phyloP scores from a whole-genome alignment of 1,140 invertebrate species.

The Camponotus floridanus region DNA sequence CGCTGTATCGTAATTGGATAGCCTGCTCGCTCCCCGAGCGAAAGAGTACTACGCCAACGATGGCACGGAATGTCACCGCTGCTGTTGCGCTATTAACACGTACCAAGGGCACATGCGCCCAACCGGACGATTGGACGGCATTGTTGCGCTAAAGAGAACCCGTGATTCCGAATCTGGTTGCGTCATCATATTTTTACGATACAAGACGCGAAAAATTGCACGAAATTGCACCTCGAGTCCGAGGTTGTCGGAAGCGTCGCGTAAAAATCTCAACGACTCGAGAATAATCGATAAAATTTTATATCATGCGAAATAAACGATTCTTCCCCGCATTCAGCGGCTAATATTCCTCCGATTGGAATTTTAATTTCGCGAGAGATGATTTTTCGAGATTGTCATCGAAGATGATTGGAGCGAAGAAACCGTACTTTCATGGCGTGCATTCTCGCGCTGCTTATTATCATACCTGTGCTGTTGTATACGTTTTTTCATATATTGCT shows the following conservation, averaged over 20 bases:
- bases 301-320: no score
- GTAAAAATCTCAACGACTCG: no score
- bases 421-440: neutral
- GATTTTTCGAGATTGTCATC: constrained; percentile 12
- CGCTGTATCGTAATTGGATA: constrained; percentile 48
- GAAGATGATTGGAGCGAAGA: neutral
- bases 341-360: neutral
- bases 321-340: no score
- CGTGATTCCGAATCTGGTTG: constrained; percentile 12
- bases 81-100: constrained; percentile 38
- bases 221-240: neutral
- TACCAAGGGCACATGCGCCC: constrained; percentile 30
- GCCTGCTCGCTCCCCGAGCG: constrained; percentile 17
- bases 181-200: constrained; percentile 9
- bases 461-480: neutral
- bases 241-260: neutral
- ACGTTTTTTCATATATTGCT: neutral
- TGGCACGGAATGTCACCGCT: constrained; percentile 59
- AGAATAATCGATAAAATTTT: no score
- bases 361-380: no score
- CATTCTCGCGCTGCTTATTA: neutral
- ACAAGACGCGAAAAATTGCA: neutral
- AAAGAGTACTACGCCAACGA: constrained; percentile 51
- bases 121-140: constrained; percentile 11
- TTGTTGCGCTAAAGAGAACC: constrained; percentile 39